Percentiles rank a stretch among this genome's conserved stretches.
These are phyloP conservation scores for Polyergus mexicanus DNA, from an alignment of 1,140 invertebrate genomes.

Conservation along the genomic window DNA sequence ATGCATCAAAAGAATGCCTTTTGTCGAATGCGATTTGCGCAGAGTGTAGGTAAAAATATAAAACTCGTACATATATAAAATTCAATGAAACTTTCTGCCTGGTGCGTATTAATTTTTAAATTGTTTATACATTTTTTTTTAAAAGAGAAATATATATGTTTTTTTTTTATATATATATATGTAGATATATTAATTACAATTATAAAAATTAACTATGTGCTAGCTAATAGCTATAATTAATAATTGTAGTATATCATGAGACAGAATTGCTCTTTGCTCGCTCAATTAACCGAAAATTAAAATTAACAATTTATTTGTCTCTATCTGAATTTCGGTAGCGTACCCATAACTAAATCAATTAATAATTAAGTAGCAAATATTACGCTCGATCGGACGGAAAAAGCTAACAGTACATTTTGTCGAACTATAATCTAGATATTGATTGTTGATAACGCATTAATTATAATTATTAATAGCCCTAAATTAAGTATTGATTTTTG, in stretches of 20 bases:
- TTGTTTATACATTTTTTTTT: neutral
- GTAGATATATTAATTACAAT: neutral
- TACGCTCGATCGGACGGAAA: neutral
- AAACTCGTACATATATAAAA: neutral
- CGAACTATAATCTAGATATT: neutral
- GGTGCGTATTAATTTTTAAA: neutral
- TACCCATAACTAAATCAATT: constrained; percentile 10
- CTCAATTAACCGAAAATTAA: constrained; percentile 33
- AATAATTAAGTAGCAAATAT: constrained; percentile 29
- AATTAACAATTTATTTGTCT: constrained; percentile 11
- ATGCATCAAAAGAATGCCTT: neutral
- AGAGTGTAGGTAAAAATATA: neutral
- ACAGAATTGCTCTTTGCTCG: neutral
- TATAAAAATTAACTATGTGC: neutral
- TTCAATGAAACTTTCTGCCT: neutral
- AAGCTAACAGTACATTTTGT: neutral
- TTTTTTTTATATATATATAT: neutral
- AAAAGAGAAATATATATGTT: neutral
- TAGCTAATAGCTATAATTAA: neutral
- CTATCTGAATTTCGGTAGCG: neutral
- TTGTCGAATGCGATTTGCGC: neutral
- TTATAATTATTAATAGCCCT: constrained; percentile 2
- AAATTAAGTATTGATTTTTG: constrained; percentile 25
- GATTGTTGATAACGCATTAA: constrained; percentile 1
- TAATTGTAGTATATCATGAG: neutral